Conservation (phyloP, 1,140 invertebrate genomes). For the Formica selysi region DNA sequence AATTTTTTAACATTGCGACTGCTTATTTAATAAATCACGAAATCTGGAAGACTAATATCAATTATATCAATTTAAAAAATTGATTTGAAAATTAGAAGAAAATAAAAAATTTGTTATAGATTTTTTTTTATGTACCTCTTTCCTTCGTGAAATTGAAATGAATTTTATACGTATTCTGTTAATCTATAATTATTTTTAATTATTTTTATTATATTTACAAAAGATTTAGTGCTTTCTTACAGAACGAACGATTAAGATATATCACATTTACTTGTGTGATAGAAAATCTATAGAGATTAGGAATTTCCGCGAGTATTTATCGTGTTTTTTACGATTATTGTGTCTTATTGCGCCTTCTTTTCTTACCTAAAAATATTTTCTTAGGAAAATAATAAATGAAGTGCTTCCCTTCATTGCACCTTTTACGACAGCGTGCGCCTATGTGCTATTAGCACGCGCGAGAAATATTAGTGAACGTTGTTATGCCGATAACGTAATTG, state of each 20-base stretch:
- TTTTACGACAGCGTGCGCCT: slow-evolving; percentile 40
- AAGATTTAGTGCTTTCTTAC: not conserved
- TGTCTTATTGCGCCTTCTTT: not conserved
- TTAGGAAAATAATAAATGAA: slow-evolving; percentile 67
- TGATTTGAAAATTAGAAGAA: not conserved
- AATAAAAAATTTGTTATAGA: not conserved
- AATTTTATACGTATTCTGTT: too few relatives aligned
- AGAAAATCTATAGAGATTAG: slow-evolving; percentile 19
- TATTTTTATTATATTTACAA: not conserved
- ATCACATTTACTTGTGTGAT: not conserved
- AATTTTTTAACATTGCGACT: not conserved
- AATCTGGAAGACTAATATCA: not conserved
- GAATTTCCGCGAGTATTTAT: not conserved
- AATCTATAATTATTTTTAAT: not conserved
- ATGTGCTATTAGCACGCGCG: slow-evolving; percentile 58
- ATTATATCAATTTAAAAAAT: not conserved
- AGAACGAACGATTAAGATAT: not conserved
- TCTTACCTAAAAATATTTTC: not conserved
- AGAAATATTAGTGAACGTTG: slow-evolving; percentile 67
- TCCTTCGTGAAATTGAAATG: not conserved
- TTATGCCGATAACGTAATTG: slow-evolving; percentile 74
- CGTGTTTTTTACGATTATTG: not conserved
- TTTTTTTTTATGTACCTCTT: not conserved
- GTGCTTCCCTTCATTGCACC: slow-evolving; percentile 40
- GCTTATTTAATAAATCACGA: not conserved